Percentiles rank a stretch among this genome's conserved stretches.
Conservation (phyloP, 1,140 invertebrate genomes). For the Amyelois transitella region DNA sequence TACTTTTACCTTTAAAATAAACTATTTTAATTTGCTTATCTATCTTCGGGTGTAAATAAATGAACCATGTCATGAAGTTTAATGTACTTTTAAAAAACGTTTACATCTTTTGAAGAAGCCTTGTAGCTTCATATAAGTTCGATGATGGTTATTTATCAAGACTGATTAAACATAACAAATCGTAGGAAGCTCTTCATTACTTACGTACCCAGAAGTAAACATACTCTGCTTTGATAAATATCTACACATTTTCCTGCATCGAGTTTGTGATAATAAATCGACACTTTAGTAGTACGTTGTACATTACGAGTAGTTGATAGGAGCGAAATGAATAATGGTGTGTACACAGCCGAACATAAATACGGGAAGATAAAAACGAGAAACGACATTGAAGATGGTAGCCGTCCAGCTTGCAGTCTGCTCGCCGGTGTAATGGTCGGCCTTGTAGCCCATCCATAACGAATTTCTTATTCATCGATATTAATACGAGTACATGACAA, state of each 20-base stretch:
- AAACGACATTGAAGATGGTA: constrained; percentile 46
- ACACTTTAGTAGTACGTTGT: constrained; percentile 14
- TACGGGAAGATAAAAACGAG: constrained; percentile 38
- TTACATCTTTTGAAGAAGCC: not conserved
- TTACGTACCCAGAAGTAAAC: not conserved
- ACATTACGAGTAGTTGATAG: constrained; percentile 5
- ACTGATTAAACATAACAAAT: not conserved
- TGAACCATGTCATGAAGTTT: not conserved
- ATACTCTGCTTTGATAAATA: not conserved
- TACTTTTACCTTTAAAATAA: no score
- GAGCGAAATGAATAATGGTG: constrained; percentile 29
- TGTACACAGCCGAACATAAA: constrained; percentile 31
- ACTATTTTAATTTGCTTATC: no score
- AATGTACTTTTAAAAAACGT: not conserved
- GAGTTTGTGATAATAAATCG: constrained; percentile 17
- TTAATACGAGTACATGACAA: constrained; percentile 67
- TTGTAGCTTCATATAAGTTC: not conserved
- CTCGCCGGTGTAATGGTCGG: constrained; percentile 51
- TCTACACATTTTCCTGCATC: not conserved
- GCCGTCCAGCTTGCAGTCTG: constrained; percentile 34
- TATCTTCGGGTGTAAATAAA: no score
- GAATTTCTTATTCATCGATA: constrained; percentile 73
- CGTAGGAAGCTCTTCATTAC: not conserved
- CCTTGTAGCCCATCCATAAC: constrained; percentile 69
- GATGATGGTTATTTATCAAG: not conserved